Evolutionary conservation across 2,888 invertebrate species (phyloP), one percentile per base, ranked within the genome.

Genomic region (Julus scandinavius): DNA sequence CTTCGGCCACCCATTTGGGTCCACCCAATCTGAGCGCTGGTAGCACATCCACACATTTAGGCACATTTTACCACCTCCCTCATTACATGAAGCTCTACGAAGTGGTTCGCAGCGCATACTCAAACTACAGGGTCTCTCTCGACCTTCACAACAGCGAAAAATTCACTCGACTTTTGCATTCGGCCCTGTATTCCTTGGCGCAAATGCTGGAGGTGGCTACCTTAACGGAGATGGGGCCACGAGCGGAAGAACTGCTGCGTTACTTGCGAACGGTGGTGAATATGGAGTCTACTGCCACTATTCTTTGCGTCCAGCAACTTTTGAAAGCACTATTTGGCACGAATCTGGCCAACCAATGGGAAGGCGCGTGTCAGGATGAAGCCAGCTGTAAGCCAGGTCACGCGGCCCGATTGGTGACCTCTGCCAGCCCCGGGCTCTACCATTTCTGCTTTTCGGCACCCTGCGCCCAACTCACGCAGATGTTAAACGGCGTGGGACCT

Each of bases 1-100:
- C 86, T 40, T 84, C 87, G 49, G 29, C 58, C 7, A 87, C 49
- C 45, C 50, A 20, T n/a, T 15, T 49, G 9, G 80, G 80, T n/a
- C 40, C 86, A 5, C 9, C 40, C 11, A 40, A 45, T 17, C 5
- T 13, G 29, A 20, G 40, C 45, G 45, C 49, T n/a, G 20, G 80
- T 0, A 85, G 87, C 45, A 63, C 50, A 11, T 54, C 87, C 9
- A n/a, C 45, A 13, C 84, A 87, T 6, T 40, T 91, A 87, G 91
- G 91, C n/a, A 90, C 91, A 40, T 93, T 93, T 90, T 91, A 92
- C 89, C 92, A 91, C 89, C 94, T 95, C 89, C 95, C 96, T 0
- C 96, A 97, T 92, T 98, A 98, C 92, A 94, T 96, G 93, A 96
- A 96, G 92, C 94, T 98, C 89, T 96, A 96, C 92, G 97, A 97